These are phyloP conservation scores for Caranx melampygus DNA, from an alignment of 2,113 vertebrate species.

Conservation along the genomic window DNA sequence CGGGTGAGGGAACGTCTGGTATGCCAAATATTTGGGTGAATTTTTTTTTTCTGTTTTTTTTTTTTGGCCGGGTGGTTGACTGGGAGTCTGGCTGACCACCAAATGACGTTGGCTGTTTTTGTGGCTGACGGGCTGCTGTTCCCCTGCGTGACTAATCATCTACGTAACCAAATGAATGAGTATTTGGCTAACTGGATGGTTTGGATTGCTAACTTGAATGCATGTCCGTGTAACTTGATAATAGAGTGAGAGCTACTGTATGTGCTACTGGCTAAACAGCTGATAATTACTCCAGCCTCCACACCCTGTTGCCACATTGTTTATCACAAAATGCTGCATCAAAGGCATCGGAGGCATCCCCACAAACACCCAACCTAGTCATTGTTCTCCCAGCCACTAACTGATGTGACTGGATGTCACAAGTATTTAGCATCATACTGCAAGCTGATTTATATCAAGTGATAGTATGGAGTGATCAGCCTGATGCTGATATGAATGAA, in stretches of 20 bases:
- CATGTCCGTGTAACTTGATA: neutral
- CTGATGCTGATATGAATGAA: neutral
- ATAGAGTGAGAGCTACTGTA: neutral
- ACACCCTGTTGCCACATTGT: neutral
- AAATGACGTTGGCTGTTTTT: conserved; percentile 45
- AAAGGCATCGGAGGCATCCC: neutral
- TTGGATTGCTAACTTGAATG: conserved; percentile 7
- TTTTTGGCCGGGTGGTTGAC: conserved; percentile 20
- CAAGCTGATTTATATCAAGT: neutral
- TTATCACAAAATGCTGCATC: neutral
- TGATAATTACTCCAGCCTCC: neutral
- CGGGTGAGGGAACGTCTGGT: conserved; percentile 9
- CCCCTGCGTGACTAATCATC: neutral
- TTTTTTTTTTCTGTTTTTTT: conserved; percentile 47
- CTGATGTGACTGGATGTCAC: neutral
- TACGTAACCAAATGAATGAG: conserved; percentile 26
- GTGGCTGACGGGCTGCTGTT: conserved; percentile 21
- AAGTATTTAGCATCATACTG: neutral
- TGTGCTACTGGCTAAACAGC: neutral
- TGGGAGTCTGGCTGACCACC: conserved; percentile 39
- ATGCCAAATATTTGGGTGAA: conserved; percentile 52
- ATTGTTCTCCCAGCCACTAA: neutral
- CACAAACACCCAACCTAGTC: no score
- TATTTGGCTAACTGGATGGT: conserved; percentile 20
- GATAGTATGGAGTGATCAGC: neutral